Conservation (phyloP, 2,113 vertebrate species). For the Hippopotamus amphibius region DNA sequence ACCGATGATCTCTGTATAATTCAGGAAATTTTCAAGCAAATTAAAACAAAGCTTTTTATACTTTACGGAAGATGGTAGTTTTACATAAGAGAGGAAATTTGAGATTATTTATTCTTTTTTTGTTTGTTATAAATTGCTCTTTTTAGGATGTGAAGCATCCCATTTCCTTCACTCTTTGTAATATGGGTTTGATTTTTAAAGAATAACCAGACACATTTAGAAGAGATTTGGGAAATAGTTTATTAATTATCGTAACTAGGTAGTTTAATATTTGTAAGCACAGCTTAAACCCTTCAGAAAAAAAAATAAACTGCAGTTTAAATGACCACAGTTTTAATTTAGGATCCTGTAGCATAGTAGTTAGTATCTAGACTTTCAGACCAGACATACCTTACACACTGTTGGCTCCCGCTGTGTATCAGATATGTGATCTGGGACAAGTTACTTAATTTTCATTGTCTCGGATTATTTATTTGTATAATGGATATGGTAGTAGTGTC, state of each 20-base stretch:
- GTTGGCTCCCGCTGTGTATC: background rate
- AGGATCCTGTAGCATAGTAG: background rate
- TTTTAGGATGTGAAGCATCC: background rate
- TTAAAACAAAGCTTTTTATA: background rate
- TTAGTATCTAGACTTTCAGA: background rate
- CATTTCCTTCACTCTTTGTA: background rate
- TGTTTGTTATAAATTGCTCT: background rate
- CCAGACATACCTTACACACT: background rate
- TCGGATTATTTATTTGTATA: background rate
- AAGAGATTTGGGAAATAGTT: conserved; percentile 7
- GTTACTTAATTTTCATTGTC: background rate
- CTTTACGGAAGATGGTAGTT: conserved; percentile 3
- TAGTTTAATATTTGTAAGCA: conserved; percentile 51
- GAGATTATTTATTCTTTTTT: background rate
- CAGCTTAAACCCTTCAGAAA: conserved; percentile 30
- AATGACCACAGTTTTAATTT: conserved; percentile 9
- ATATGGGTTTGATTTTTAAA: conserved; percentile 10
- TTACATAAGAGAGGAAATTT: background rate
- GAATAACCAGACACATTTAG: background rate
- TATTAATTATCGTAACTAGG: background rate
- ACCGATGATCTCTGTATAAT: background rate
- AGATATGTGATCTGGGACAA: background rate
- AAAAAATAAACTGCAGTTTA: background rate
- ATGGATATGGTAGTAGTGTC: background rate
- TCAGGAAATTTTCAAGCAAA: conserved; percentile 17